Conservation (phyloP, 2,888 invertebrate genomes). For the Cephus pygmeus region DNA sequence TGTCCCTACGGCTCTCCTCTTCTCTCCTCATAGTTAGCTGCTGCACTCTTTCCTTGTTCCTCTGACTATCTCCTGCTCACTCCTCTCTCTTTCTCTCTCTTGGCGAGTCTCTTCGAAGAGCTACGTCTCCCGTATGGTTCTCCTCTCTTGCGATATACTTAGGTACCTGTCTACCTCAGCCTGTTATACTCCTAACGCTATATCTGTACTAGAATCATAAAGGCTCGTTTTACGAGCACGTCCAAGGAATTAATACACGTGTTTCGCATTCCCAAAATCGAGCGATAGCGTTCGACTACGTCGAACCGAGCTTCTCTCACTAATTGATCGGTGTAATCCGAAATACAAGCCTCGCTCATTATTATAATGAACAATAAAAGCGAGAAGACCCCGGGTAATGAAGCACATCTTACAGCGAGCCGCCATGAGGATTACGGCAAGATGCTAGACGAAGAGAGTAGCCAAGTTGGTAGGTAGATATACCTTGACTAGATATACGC, state of each 20-base stretch:
- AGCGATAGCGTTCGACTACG: constrained; percentile 1
- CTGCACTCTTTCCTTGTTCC: background rate
- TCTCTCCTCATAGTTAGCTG: constrained; percentile 32
- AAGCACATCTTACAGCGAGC: constrained; percentile 40
- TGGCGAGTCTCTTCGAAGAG: constrained; percentile 1
- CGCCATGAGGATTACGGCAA: background rate
- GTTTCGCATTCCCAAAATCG: constrained; percentile 60
- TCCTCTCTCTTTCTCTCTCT: constrained; percentile 12
- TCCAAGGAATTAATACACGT: constrained; percentile 62
- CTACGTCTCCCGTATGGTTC: background rate
- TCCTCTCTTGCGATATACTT: constrained; percentile 18
- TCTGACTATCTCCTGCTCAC: constrained; percentile 14
- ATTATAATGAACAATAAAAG: constrained; percentile 57
- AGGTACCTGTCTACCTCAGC: constrained; percentile 28
- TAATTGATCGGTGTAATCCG: constrained; percentile 57
- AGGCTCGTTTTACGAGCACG: constrained; percentile 61
- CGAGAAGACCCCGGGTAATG: constrained; percentile 42
- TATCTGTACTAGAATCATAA: constrained; percentile 62
- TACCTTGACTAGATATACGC: background rate
- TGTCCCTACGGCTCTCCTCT: constrained; percentile 23
- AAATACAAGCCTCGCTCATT: constrained; percentile 51
- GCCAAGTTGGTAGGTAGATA: background rate
- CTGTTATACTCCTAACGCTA: constrained; percentile 32
- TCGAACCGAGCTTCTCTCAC: constrained; percentile 18
- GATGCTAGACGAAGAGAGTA: background rate